Conservation (phyloP, 1,140 invertebrate species). For the Drosophila nebulosa region DNA sequence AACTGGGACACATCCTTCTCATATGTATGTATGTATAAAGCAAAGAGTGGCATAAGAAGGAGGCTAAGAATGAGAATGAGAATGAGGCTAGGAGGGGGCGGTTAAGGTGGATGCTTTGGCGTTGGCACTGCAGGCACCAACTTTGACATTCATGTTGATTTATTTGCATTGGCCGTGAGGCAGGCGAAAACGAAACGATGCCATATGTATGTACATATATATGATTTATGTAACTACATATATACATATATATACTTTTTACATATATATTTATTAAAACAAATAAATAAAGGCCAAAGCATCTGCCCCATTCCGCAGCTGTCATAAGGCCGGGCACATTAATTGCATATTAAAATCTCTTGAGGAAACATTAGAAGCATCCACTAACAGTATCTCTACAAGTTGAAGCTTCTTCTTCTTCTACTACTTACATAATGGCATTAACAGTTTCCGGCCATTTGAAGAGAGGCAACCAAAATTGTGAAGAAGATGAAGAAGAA, state of each 20-base stretch:
- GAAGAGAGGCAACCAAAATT: slow-evolving; percentile 10
- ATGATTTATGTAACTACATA: slow-evolving; percentile 53
- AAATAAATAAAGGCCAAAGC: slow-evolving; percentile 34
- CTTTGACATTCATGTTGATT: slow-evolving; percentile 51
- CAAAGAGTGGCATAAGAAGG: background rate
- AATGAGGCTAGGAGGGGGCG: background rate
- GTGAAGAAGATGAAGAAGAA: too few species aligned
- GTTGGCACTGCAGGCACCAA: slow-evolving; percentile 9
- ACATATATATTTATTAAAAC: slow-evolving; percentile 49
- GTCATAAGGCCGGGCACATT: slow-evolving; percentile 39
- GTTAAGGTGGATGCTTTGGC: background rate
- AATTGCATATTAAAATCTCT: slow-evolving; percentile 64
- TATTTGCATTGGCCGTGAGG: slow-evolving; percentile 41
- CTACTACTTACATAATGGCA: slow-evolving; percentile 6
- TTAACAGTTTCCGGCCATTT: slow-evolving; percentile 49
- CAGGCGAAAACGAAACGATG: slow-evolving; percentile 2
- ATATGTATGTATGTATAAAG: background rate
- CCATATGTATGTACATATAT: slow-evolving; percentile 10
- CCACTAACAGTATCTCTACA: slow-evolving; percentile 27
- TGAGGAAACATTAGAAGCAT: slow-evolving; percentile 52
- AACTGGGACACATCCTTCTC: background rate
- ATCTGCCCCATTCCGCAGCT: background rate
- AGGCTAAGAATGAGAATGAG: background rate
- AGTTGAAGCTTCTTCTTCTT: background rate
- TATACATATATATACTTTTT: background rate